Base-by-base conservation (phyloP, 2,888 invertebrate species). In the Drosophila setosimentum region DNA sequence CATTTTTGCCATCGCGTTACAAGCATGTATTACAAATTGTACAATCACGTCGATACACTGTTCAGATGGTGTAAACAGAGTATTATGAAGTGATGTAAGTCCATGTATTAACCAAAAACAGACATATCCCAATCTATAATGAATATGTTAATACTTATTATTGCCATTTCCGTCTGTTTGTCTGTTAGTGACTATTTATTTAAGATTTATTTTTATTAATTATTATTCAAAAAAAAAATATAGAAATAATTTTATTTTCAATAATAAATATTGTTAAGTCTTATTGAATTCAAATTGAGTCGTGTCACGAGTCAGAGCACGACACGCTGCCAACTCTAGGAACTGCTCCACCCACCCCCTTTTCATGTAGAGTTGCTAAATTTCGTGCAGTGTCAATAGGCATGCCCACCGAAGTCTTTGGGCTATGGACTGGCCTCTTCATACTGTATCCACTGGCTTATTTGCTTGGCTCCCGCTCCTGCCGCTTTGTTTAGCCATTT, bases 401-500 rank as follows among this genome's bases (percentile, higher is more conserved):
- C 71, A 82, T 82, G 82, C 90, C 88, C 82, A 75, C 69, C 40
- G 50, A 63, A 72, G 51, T 55, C 70, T 59, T 57, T 68, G 40
- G 73, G 58, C 67, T 55, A 50, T 58, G 51, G 51, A 50, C 50
- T 57, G 59, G 63, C 68, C 67, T 60, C 68, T 51, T 63, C 54
- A 55, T 63, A 63, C 50, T 68, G 82, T 80, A 77, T 76, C 70
- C 73, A 73, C 62, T 72, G 71, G 81, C 75, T 63, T 76, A 70
- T 76, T 82, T 80, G 65, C 68, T 45, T 50, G 49, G 50, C 48
- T 42, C 66, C 61, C 40, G 21, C 16, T 10, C 13, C 48, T 32
- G 40, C 30, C 67, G 54, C 73, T 82, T 91, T 91, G 89, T 92
- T 90, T 89, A 86, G 87, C 81, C 86, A 80, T 84, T 86, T 85